Conservation (phyloP, 2,888 invertebrate species). For the Zele albiditarsus region DNA sequence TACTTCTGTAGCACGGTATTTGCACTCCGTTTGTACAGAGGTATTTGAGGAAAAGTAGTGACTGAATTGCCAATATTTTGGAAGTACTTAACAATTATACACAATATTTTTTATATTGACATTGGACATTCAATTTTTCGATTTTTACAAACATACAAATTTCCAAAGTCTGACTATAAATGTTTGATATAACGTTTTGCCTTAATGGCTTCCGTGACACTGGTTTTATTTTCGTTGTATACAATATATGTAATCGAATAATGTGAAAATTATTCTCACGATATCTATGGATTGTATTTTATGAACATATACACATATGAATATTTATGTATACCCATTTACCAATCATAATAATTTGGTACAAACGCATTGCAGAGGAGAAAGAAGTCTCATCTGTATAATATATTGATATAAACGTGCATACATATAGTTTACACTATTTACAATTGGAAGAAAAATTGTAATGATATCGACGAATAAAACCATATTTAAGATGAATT, state of each 20-base stretch:
- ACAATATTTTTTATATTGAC: slow-evolving; percentile 14
- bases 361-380: not conserved
- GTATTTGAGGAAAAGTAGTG: not conserved
- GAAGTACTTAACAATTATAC: slow-evolving; percentile 17
- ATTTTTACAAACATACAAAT: not conserved
- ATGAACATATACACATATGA: not conserved
- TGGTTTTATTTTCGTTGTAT: slow-evolving; percentile 36
- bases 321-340: not conserved
- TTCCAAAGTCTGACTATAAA: not conserved
- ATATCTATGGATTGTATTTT: not conserved
- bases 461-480: not conserved
- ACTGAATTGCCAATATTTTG: not conserved
- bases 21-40: slow-evolving; percentile 22
- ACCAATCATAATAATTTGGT: not conserved
- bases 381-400: slow-evolving; percentile 1
- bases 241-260: not conserved
- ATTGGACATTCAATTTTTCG: not conserved
- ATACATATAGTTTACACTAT: slow-evolving; percentile 29
- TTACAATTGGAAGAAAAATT: not conserved
- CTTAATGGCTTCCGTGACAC: not conserved
- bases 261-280: not conserved
- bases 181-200: not conserved
- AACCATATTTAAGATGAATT: not conserved
- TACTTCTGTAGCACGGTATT: slow-evolving; percentile 27
- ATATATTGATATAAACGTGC: not conserved